Evolutionary conservation across 2,888 invertebrate species (phyloP).

Genomic region (Noctua comes): DNA sequence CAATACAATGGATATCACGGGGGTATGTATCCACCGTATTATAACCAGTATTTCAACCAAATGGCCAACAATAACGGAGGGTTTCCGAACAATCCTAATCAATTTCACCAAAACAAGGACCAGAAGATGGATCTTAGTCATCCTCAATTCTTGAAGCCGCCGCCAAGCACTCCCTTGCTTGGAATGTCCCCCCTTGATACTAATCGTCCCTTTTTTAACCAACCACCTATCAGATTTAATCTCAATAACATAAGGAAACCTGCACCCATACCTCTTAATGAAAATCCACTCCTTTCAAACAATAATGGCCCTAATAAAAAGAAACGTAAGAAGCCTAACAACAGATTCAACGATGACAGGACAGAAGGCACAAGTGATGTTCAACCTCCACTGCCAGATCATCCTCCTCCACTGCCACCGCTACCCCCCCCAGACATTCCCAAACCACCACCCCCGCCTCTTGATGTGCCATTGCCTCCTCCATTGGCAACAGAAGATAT

Average conservation of each 20-base stretch:
- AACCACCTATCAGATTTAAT: conserved; percentile 87
- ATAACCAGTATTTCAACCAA: conserved; percentile 87
- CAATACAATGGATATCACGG: conserved; percentile 84
- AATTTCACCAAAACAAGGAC: conserved; percentile 81
- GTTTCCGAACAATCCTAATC: conserved; percentile 76
- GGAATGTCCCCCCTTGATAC: conserved; percentile 86
- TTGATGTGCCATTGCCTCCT: conserved; percentile 85
- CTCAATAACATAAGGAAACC: conserved; percentile 84
- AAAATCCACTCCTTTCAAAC: conserved; percentile 84
- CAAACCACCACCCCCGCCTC: conserved; percentile 78
- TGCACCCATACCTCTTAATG: conserved; percentile 81
- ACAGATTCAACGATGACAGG: conserved; percentile 84
- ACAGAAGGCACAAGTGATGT: conserved; percentile 56
- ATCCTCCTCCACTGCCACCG: conserved; percentile 89
- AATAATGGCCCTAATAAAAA: conserved; percentile 93
- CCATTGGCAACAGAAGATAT: conserved; percentile 86
- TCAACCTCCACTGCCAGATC: conserved; percentile 90
- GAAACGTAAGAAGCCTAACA: conserved; percentile 93
- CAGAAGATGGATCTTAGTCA: conserved; percentile 75
- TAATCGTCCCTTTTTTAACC: conserved; percentile 85
- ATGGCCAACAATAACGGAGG: conserved; percentile 81
- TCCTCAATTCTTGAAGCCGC: conserved; percentile 81
- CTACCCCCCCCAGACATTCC: conserved; percentile 87
- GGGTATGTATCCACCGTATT: conserved; percentile 87
- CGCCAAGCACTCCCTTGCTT: conserved; percentile 80